Base-by-base conservation (phyloP, 2,888 invertebrate genomes). In the Ichneumoninae sp. region DNA sequence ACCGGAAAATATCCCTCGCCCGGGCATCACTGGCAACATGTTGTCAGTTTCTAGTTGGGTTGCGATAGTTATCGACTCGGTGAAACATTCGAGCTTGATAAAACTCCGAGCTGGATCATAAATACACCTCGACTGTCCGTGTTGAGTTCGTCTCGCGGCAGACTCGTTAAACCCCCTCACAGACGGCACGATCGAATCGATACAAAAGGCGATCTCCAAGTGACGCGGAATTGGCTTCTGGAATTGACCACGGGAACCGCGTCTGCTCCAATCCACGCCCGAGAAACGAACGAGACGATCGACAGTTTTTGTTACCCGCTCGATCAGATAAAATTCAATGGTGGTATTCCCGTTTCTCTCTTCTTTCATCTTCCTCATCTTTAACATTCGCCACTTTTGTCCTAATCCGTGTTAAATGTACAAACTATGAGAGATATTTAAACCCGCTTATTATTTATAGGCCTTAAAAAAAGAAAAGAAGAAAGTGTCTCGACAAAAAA, bases 281-380 rank as follows among this genome's bases (percentile, higher is more conserved):
- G 30, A 30, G 36, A 54, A 36, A 54, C 36, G 50, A 52, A 36
- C 70, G 13, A 33, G n/a, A 40, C 13, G 40, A 22, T 71, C 54
- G 71, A 57, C 22, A 7, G 26, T 52, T 71, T 57, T 54, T 30
- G 7, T 52, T 19, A 52, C 19, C 22, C 33, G 33, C 50, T 1
- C 50, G 82, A 77, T 71, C 82, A 73, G 82, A 82, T 82, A 77
- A 77, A 77, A 82, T 79, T 74, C 71, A 82, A 82, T 65, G 54
- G 33, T 33, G 33, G 33, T 6, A 6, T 33, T 33, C 6, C 6
- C 6, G 33, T 36, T 66, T 54, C 44, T 54, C 54, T 19, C 36
- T 13, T 40, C 19, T 19, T 19, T 19, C 19, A 1, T 50, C 19
- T 52, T 19, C 19, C 7, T 19, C 19, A 6, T 52, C n/a, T 52